Conservation (phyloP, 64 coral and sea anemone species). For the Catalaphyllia jardinei region DNA sequence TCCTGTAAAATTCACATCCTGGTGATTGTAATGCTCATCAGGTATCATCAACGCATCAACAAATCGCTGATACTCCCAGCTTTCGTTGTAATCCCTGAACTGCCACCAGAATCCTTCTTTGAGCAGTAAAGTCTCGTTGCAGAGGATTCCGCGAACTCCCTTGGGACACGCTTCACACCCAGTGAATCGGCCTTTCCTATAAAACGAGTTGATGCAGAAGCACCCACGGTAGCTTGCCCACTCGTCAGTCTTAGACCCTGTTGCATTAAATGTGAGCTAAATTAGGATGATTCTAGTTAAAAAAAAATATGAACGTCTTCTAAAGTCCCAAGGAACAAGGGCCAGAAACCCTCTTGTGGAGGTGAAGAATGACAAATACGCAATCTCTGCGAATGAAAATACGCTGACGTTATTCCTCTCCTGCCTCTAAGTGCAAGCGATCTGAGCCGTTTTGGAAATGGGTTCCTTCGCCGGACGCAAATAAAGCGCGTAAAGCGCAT, state of each 20-base stretch:
- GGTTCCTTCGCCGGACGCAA: too few species aligned
- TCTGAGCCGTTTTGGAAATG: too few species aligned
- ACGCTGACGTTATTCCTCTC: too few species aligned
- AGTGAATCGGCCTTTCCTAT: constrained; percentile 66
- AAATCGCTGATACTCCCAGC: constrained; percentile 66
- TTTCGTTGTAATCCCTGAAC: constrained; percentile 61
- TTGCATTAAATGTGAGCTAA: not conserved
- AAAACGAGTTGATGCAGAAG: constrained; percentile 86
- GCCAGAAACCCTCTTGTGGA: too few species aligned
- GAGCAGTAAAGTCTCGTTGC: constrained; percentile 69
- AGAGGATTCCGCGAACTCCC: constrained; percentile 60
- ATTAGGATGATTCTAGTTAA: not conserved
- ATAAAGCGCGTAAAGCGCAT: too few species aligned
- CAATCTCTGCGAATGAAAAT: too few species aligned
- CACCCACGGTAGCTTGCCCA: constrained; percentile 85
- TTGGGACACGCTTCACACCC: constrained; percentile 44
- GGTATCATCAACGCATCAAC: constrained; percentile 75
- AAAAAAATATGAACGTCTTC: not conserved
- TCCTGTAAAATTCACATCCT: constrained; percentile 69
- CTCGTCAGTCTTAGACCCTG: constrained; percentile 72
- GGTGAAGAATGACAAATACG: too few species aligned
- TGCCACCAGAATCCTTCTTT: constrained; percentile 88
- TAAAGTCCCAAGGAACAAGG: not conserved
- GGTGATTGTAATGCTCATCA: constrained; percentile 56
- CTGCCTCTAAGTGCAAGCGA: too few species aligned